Conservation (phyloP, 2,797 vertebrate genomes). For the Siniperca obscura region DNA sequence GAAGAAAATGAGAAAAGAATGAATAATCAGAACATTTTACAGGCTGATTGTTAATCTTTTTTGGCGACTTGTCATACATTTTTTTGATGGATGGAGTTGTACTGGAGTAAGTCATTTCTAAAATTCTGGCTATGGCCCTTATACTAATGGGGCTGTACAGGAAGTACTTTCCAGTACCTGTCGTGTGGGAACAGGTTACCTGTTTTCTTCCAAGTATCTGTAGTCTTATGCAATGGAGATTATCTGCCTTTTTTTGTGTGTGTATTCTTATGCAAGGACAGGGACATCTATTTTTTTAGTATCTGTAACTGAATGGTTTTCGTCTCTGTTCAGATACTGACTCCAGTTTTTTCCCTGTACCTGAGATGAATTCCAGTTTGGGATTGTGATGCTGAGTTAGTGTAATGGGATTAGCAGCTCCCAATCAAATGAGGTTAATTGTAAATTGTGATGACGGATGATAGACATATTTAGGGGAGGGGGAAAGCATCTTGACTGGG, state of each 20-base stretch:
- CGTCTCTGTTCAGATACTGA: not conserved
- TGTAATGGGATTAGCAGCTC: conserved; percentile 21
- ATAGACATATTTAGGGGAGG: conserved; percentile 30
- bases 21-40: not conserved
- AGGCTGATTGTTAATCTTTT: not conserved
- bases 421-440: conserved; percentile 43
- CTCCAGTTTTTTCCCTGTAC: not conserved
- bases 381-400: not conserved
- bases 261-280: not conserved
- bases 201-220: not conserved
- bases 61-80: not conserved
- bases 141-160: conserved; percentile 17
- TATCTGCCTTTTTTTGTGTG: not conserved
- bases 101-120: not conserved
- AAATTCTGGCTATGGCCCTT: not conserved
- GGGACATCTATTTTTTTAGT: not conserved
- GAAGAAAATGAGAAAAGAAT: not conserved
- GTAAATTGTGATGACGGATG: conserved; percentile 30
- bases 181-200: not conserved
- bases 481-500: conserved; percentile 11
- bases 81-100: not conserved
- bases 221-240: not conserved
- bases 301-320: not conserved
- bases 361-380: conserved; percentile 7
- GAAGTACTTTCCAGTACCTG: not conserved